Evolutionary conservation across 2,888 invertebrate genomes (phyloP).

Genomic region (Anoplius nigerrimus): DNA sequence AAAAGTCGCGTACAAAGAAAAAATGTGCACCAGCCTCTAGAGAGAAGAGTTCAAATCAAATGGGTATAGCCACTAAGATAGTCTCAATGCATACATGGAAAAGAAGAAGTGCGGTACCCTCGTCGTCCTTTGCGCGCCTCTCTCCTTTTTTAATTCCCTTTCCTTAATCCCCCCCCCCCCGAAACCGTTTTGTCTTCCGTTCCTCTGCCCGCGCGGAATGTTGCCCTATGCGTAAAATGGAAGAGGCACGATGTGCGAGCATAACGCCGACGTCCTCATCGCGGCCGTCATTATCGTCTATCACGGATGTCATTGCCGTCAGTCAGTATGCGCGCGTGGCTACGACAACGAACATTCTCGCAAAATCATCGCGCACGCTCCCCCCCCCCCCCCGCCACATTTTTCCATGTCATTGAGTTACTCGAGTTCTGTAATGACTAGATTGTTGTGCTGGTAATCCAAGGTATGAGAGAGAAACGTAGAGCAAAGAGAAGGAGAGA

Average conservation of each 20-base stretch:
- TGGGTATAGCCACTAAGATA: conserved; percentile 35
- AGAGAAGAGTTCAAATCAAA: conserved; percentile 37
- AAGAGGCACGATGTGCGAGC: background rate
- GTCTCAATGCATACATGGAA: conserved; percentile 33
- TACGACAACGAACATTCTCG: conserved; percentile 33
- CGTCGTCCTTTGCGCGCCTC: too few species aligned
- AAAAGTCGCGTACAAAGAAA: conserved; percentile 59
- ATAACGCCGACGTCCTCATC: too few species aligned
- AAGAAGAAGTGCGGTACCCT: background rate
- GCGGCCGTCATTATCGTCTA: too few species aligned
- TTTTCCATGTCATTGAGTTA: conserved; percentile 39
- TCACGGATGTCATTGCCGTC: too few species aligned
- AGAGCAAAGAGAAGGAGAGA: conserved; percentile 1
- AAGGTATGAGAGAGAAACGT: conserved; percentile 2
- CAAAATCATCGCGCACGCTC: conserved; percentile 5
- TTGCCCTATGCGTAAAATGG: background rate
- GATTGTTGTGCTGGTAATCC: conserved; percentile 58
- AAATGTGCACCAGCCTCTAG: conserved; percentile 59
- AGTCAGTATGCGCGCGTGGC: too few species aligned
- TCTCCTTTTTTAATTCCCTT: background rate
- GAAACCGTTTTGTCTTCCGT: too few species aligned
- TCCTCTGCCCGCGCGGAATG: background rate
- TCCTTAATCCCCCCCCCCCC: too few species aligned
- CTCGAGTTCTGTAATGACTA: conserved; percentile 59
- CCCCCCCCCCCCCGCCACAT: too few species aligned